Evolutionary conservation across 2,113 vertebrate species (phyloP), one percentile per base, ranked within the genome.

Genomic region (Chrysemys picta): DNA sequence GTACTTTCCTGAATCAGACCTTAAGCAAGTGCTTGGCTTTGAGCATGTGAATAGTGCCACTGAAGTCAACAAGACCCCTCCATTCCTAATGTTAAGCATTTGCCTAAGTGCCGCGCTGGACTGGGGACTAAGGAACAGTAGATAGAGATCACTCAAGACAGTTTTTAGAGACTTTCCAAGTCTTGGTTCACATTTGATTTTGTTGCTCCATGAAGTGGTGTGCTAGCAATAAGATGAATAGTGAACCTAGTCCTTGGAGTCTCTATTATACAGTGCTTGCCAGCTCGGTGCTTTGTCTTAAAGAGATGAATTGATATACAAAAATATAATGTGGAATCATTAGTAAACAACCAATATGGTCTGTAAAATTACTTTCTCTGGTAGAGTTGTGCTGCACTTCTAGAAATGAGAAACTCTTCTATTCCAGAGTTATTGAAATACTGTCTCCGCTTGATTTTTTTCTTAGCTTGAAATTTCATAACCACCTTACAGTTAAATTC

Each of bases 351-450:
- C 56, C 35, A 50, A 10, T 89, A 49, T 52, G 72, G 91, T 86
- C 56, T n/a, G 8, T 92, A 89, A 47, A 7, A 42, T 92, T 93
- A 94, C 38, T 53, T 42, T 86, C 45, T 49, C 52, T 88, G 80
- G 22, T 56, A 82, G 16, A 22, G 75, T 95, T 92, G 27, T 57
- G 11, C 29, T 89, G 45, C 65, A 94, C 88, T 80, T n/a, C 13
- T 89, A 94, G 91, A 95, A 93, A 88, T 42, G 22, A 94, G 91
- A 89, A 83, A 84, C 35, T 91, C 81, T 75, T 85, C 89, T 93
- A 80, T 65, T 62, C 90, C n/a, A 52, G 53, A 47, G 35, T 47
- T 53, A 27, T 93, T 87, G 89, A 83, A 92, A 91, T 2, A 2
- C 87, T 75, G 79, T 79, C 89, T 93, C 94, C 50, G 25, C 92